Base-by-base conservation (phyloP, 2,797 vertebrate species). In the Crocidura indochinensis region DNA sequence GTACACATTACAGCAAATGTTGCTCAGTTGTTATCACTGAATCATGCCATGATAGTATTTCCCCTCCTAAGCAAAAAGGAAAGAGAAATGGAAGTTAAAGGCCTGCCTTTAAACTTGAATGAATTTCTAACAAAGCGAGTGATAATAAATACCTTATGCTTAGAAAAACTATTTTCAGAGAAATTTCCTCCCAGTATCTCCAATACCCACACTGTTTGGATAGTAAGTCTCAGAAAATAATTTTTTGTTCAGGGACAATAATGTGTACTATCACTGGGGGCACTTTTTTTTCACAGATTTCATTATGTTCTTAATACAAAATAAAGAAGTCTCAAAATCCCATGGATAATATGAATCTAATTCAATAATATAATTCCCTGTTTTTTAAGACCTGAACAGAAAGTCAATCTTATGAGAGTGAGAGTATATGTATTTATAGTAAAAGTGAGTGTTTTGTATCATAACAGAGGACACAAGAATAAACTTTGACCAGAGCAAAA, bases 271-370 rank as follows among this genome's bases (percentile, higher is more conserved):
- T 74, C 47, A 11, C 11, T 4, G 5, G 62, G 46, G 19, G 68
- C 2, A 81, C 76, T 88, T 78, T 91, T 19, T 56, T 56, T 56
- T 56, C 53, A 56, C 17, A 56, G 53, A 47, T 80, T 77, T 69
- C 67, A 26, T 0, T 26, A 22, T 38, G 1, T 65, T n/a, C 56
- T 88, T 44, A 83, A 68, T 64, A 9, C 24, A 56, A 47, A 72
- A 80, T 22, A 24, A 86, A 92, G 46, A 2, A 7, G 0, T 79
- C 8, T n/a, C 31, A 69, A 56, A 4, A 72, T 68, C 2, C 49
- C 38, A 75, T 9, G 29, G 77, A 75, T n/a, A 93, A 47, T 67
- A 10, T 82, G 38, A 81, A 67, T 87, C 51, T 71, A 85, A 75
- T 46, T 17, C 27, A 82, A 27, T 8, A 79, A 29, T 31, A 26